Evolutionary conservation across 2,888 invertebrate genomes (phyloP), one percentile per base, ranked within the genome.

Genomic region (Heliconius cydno): DNA sequence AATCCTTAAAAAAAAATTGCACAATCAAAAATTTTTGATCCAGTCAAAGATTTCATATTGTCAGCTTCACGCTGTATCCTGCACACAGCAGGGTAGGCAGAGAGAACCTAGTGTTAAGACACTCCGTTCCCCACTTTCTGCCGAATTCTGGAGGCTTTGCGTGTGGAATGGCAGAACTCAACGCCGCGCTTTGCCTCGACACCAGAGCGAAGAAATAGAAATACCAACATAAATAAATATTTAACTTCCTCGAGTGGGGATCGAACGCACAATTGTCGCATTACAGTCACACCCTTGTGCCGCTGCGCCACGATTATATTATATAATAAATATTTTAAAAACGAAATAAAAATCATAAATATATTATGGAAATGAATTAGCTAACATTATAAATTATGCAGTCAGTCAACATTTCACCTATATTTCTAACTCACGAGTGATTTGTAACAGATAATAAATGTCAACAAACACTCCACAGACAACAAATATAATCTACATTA

Each of bases 11-110:
- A 70, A 28, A 15, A 88, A 90, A 89, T 92, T 92, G 92, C 92
- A 92, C 92, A 92, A 93, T 93, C 93, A 94, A 89, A 89, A 82
- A 79, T 89, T 86, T 93, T 93, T 94, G 94, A 94, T 94, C 94
- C 94, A 94, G 94, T 94, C 94, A 94, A 94, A 93, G 76, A 78
- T 76, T 85, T 86, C 83, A 86, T 84, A 65, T 25, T 65, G 28
- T 63, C 13, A 28, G 28, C 28, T 28, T 28, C 28, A 28, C 28
- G 28, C 28, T 28, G 28, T 28, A 28, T 28, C 28, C 28, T 28
- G 28, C 28, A 28, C 28, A 28, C 28, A 28, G 28, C 28, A 28
- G 28, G 28, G 28, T 28, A 28, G 28, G 28, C 28, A 28, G 28
- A 28, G 28, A 28, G 28, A 28, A 28, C 28, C 28, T 28, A 28